A percentile compares a stretch with the other conserved stretches of the same genome.
phyloP scores from a whole-genome alignment of 2,888 invertebrate species.

The Thalpophila matura region DNA sequence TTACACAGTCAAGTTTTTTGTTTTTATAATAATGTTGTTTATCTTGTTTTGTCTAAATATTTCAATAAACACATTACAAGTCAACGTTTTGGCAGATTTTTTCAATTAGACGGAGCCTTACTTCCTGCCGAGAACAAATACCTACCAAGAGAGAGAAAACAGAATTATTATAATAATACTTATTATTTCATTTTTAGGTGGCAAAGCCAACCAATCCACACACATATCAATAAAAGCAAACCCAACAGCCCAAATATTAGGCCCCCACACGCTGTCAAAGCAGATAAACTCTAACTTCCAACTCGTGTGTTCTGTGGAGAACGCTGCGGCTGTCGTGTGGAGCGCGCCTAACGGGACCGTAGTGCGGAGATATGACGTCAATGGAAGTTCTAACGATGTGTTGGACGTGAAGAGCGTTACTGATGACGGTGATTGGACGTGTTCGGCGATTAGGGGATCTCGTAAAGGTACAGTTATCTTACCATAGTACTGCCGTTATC shows the following conservation, averaged over 20 bases:
- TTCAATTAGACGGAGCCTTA: too few species aligned
- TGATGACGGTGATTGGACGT: conserved; percentile 77
- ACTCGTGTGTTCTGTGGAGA: conserved; percentile 76
- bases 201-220: conserved; percentile 72
- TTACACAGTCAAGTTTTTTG: too few species aligned
- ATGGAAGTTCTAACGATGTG: conserved; percentile 66
- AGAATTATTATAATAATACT: too few species aligned
- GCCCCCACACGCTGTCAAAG: conserved; percentile 72
- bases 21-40: too few species aligned
- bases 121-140: too few species aligned
- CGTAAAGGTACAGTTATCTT: conserved; percentile 76
- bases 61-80: too few species aligned
- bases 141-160: too few species aligned
- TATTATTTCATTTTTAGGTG: conserved; percentile 72
- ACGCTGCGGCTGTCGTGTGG: conserved; percentile 75
- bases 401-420: conserved; percentile 73
- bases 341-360: conserved; percentile 64
- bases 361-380: conserved; percentile 61
- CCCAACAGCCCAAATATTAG: conserved; percentile 80
- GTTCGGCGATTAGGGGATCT: conserved; percentile 70
- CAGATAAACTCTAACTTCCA: conserved; percentile 68
- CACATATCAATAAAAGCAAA: conserved; percentile 68
- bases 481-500: too few species aligned
- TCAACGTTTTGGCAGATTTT: too few species aligned
- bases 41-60: too few species aligned